Conservation (phyloP, 2,797 vertebrate genomes). For the Balearica regulorum region DNA sequence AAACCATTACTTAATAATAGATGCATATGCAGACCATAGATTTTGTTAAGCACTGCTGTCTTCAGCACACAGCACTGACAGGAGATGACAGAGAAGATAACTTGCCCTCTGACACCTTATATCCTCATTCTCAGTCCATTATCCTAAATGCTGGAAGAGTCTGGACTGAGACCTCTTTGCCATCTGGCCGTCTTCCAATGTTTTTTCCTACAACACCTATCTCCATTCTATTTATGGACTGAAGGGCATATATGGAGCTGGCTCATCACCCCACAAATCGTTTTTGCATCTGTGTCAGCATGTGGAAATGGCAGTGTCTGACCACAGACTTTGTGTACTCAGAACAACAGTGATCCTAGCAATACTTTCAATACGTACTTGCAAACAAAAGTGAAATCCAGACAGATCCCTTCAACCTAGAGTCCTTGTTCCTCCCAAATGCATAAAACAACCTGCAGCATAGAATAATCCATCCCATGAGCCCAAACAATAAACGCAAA, state of each 20-base stretch:
- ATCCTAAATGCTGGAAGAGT: neutral
- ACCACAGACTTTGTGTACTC: fast-evolving
- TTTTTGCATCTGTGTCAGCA: neutral
- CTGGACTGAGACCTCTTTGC: neutral
- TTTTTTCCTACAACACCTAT: neutral
- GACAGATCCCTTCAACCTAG: neutral
- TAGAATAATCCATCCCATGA: neutral
- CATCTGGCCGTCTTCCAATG: neutral
- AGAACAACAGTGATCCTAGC: neutral
- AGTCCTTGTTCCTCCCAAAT: neutral
- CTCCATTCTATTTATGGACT: constrained; percentile 3
- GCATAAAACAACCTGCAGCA: neutral
- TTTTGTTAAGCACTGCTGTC: neutral
- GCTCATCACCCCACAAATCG: neutral
- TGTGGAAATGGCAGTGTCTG: neutral
- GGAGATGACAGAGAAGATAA: neutral
- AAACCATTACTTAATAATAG: neutral
- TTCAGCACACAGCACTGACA: neutral
- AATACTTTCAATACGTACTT: neutral
- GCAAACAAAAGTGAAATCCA: neutral
- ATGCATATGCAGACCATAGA: neutral
- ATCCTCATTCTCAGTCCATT: neutral
- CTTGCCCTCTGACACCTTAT: neutral
- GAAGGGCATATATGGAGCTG: neutral
- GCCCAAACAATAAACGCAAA: neutral